Base-by-base conservation (phyloP, 2,113 vertebrate species). In the Centropus unirufus region DNA sequence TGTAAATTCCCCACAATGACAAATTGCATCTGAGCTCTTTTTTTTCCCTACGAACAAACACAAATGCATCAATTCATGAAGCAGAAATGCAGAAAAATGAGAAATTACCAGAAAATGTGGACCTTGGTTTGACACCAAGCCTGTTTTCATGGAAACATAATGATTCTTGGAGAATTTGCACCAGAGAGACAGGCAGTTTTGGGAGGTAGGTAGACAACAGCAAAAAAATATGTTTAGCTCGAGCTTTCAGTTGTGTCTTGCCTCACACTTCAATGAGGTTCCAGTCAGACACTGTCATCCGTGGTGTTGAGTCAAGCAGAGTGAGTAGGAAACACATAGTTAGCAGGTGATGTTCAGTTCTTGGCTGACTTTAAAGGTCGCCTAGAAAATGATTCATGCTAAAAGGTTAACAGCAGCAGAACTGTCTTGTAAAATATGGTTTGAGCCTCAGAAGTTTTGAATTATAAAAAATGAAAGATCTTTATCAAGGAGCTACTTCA, bases 281-380 rank as follows among this genome's bases (percentile, higher is more conserved):
- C 15, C 46, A 51, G 80, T 91, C 66, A 61, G 83, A 54, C 69
- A 92, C 83, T 68, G 68, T 94, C 59, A 85, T 49, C 26, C 59
- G 7, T 3, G 3, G 70, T 2, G 1, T 75, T 92, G 69, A 47
- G 16, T 93, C 90, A 90, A 23, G 68, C 90, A 69, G 42, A 84
- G 62, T 76, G 87, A 90, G 55, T n/a, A 88, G 83, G 83, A 96
- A 96, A 32, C 68, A 54, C 90, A 75, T 76, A 94, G 95, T 95
- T 96, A 95, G 77, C 93, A 95, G 94, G 94, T 96, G 93, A 90
- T 94, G 68, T 49, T 94, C 81, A 70, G 83, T 67, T 92, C 88
- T 96, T 97, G 93, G 94, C 93, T 93, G 90, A 46, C 89, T 90
- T 78, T 42, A 96, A 96, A 96, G 93, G 94, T 92, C 62, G 0